Conservation (phyloP, 2,113 vertebrate species). For the Azemiops feae region DNA sequence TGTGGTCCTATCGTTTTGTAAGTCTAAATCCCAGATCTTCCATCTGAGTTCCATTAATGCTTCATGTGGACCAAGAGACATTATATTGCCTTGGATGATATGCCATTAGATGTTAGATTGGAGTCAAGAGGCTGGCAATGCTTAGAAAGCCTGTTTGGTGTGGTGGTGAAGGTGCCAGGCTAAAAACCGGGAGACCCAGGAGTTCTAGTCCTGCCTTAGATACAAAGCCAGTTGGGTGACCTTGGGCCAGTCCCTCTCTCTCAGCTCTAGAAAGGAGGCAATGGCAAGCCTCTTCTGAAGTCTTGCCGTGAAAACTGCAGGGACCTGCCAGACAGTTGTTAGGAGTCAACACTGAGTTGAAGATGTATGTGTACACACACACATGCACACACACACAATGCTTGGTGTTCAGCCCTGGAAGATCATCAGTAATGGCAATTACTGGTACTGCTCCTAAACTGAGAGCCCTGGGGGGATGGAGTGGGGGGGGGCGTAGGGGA, state of each 20-base stretch:
- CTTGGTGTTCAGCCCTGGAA: neutral
- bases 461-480: too few species aligned
- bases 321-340: too few species aligned
- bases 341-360: neutral
- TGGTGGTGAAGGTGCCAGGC: neutral
- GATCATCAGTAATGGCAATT: neutral
- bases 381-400: neutral
- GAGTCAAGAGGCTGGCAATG: neutral
- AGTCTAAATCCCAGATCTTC: neutral
- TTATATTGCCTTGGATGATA: too few species aligned
- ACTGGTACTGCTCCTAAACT: too few species aligned
- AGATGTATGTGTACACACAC: neutral
- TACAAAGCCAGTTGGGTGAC: neutral
- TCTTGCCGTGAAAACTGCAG: too few species aligned
- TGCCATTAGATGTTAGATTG: neutral
- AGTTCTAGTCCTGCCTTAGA: neutral
- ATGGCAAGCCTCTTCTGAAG: too few species aligned
- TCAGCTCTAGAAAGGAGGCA: neutral
- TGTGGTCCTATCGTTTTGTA: neutral
- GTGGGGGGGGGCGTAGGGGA: fast-evolving
- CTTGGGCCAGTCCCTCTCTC: neutral
- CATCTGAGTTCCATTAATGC: neutral
- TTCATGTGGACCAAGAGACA: too few species aligned
- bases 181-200: neutral
- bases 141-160: neutral